Evolutionary conservation across 2,797 vertebrate species (phyloP).

Genomic region (Sciurus carolinensis): DNA sequence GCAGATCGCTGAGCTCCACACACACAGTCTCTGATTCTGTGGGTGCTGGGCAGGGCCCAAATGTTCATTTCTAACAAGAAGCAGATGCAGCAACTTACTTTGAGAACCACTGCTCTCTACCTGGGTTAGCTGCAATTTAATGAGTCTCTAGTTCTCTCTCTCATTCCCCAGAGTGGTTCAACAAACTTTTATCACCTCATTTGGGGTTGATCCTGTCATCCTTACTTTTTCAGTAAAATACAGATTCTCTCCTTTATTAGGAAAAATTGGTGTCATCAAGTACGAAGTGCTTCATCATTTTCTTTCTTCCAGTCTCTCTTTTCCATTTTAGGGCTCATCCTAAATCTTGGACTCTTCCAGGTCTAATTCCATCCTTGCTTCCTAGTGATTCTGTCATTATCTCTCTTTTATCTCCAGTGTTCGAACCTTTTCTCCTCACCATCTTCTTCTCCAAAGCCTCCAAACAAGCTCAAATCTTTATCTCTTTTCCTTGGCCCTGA

Average conservation of each 20-base stretch:
- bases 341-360: not conserved
- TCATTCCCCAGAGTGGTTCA: not conserved
- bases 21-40: not conserved
- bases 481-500: not conserved
- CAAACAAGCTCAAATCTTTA: not conserved
- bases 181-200: not conserved
- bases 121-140: not conserved
- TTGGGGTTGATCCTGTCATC: not conserved
- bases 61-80: not conserved
- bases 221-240: not conserved
- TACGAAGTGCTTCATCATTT: not conserved
- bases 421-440: not conserved
- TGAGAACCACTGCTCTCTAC: not conserved
- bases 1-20: not conserved
- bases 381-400: not conserved
- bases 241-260: not conserved
- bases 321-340: slow-evolving; percentile 24
- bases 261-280: not conserved
- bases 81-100: not conserved
- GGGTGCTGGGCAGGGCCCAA: not conserved
- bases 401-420: not conserved
- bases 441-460: slow-evolving; percentile 38
- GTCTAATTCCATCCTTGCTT: not conserved
- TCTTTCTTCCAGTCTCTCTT: slow-evolving; percentile 37
- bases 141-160: not conserved